These are phyloP conservation scores for Ceyx cyanopectus DNA, from an alignment of 2,113 vertebrate genomes.

Conservation along the genomic window DNA sequence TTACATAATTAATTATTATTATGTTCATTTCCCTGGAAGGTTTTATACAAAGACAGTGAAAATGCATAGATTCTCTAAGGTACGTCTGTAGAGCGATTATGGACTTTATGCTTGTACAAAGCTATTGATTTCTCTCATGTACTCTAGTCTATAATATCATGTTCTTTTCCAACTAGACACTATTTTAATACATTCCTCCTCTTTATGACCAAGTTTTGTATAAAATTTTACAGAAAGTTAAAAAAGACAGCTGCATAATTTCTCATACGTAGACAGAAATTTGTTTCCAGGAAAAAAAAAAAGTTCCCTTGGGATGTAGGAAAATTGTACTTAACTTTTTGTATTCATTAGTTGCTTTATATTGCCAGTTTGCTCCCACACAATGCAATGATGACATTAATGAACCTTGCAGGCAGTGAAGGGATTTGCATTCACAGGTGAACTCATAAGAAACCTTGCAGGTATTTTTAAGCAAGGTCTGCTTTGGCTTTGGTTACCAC, in stretches of 20 bases:
- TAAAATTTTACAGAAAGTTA: not conserved
- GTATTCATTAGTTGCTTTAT: constrained; percentile 1
- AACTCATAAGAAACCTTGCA: not conserved
- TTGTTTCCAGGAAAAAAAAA: not conserved
- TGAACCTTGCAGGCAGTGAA: not conserved
- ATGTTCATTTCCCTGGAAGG: constrained; percentile 37
- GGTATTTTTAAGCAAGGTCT: not conserved
- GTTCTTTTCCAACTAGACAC: not conserved
- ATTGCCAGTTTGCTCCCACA: constrained; percentile 1
- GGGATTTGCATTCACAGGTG: not conserved
- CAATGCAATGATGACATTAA: not conserved
- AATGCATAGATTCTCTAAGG: constrained; percentile 61
- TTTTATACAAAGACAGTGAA: constrained; percentile 51
- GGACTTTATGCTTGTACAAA: constrained; percentile 46
- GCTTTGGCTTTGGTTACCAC: not conserved
- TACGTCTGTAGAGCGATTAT: constrained; percentile 40
- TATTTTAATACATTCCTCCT: not conserved
- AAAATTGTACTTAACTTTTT: constrained; percentile 28
- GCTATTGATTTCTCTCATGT: constrained; percentile 64
- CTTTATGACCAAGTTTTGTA: not conserved
- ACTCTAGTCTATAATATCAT: not conserved
- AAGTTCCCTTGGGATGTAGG: not conserved
- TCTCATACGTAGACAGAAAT: not conserved
- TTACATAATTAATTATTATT: constrained; percentile 69
- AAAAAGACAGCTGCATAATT: not conserved